phyloP scores from a whole-genome alignment of 1,140 invertebrate species.

The Nebria ingens region DNA sequence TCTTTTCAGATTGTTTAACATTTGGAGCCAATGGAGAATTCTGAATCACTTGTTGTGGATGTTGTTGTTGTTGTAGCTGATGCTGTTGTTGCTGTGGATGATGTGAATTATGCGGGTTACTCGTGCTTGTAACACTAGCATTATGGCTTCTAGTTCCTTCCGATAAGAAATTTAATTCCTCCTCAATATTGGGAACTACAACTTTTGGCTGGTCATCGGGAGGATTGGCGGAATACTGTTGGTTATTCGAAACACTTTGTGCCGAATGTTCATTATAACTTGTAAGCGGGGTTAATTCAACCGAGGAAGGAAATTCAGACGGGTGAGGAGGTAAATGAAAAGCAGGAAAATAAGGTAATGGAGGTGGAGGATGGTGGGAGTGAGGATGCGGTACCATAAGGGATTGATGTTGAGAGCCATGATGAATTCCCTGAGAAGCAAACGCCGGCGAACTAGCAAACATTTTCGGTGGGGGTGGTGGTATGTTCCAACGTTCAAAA shows the following conservation, averaged over 20 bases:
- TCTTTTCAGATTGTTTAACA: constrained; percentile 23
- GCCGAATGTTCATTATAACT: constrained; percentile 42
- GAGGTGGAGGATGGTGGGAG: constrained; percentile 42
- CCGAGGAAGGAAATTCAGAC: constrained; percentile 49
- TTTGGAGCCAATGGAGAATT: constrained; percentile 34
- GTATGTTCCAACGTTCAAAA: constrained; percentile 61
- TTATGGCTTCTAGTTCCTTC: constrained; percentile 43
- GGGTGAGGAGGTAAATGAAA: constrained; percentile 54
- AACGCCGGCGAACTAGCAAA: constrained; percentile 46
- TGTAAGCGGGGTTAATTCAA: constrained; percentile 51
- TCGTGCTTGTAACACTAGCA: constrained; percentile 27
- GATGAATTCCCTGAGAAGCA: constrained; percentile 46
- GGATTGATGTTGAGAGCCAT: constrained; percentile 42
- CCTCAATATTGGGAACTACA: constrained; percentile 74
- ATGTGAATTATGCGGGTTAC: constrained; percentile 35
- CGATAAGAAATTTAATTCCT: constrained; percentile 67
- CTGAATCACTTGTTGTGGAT: too few species aligned
- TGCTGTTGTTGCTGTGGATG: constrained; percentile 29
- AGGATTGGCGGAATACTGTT: constrained; percentile 11
- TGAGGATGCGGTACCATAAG: constrained; percentile 49
- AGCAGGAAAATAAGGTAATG: constrained; percentile 55
- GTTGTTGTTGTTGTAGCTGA: too few species aligned
- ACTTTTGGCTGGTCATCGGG: constrained; percentile 62
- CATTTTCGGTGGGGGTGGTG: constrained; percentile 53
- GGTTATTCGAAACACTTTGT: constrained; percentile 16